Base-by-base conservation (phyloP, 2,113 vertebrate species). In the Ahaetulla prasina region DNA sequence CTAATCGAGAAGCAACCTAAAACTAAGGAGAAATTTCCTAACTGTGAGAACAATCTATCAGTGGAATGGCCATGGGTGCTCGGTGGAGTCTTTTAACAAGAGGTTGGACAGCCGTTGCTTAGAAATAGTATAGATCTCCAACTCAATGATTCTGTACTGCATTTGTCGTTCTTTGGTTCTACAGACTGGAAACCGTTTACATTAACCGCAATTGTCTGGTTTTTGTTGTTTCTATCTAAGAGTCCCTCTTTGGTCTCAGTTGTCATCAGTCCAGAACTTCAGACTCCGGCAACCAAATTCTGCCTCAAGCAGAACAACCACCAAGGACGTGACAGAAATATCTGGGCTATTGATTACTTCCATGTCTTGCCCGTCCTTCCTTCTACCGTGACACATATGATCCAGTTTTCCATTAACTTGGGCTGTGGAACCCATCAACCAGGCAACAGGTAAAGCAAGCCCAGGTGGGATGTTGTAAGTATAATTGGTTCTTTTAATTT, bases 391-490 rank as follows among this genome's bases (percentile, higher is more conserved):
- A 99, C 99, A 22, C 99, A 99, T 91, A 98, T 99, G 96, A 98
- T 98, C 93, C 99, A 99, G 93, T 99, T 99, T 97, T 99, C 99
- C 93, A 98, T 99, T 97, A 99, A 99, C 96, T 96, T 99, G 84
- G 99, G 99, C 89, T 99, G 99, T 96, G 99, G 99, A 95, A 99
- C 98, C 30, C 98, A 99, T 88, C 99, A 99, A 91, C 98, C 98
- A 84, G 98, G 98, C 90, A 99, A 99, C 98, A 99, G 99, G 99
- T 99, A 98, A 57, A 94, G 93, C 30, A 52, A 1, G 5, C 0
- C 0, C 93, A 12, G 89, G 88, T 87, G 91, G 39, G 3, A 16
- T 23, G 27, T 87, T 0, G 35, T 2, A 25, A 2, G 87, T 2
- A n/a, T 9, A 74, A 93, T 91, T 39, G 10, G 1, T 50, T n/a